These are phyloP conservation scores for Nematostella vectensis DNA, from an alignment of 92 coral and sea anemone genomes.

Conservation along the genomic window DNA sequence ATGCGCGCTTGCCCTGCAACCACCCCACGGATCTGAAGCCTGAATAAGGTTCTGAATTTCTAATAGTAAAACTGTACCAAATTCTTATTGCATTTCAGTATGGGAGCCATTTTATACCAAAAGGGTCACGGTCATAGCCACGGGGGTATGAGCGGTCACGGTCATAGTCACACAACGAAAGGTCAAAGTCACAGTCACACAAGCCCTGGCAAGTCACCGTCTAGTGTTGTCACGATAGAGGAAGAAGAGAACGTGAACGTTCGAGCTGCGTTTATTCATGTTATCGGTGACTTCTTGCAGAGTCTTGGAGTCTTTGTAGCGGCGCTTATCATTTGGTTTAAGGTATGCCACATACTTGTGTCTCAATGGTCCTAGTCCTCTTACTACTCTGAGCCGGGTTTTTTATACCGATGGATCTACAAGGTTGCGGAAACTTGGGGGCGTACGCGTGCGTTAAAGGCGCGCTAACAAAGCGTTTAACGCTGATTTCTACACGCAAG, in stretches of 20 bases:
- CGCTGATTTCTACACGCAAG: too few species aligned
- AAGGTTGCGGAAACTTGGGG: too few species aligned
- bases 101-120: slow-evolving; percentile 75
- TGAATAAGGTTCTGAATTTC: too few species aligned
- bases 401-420: too few species aligned
- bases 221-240: slow-evolving; percentile 55
- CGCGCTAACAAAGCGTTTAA: too few species aligned
- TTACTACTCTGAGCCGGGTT: too few species aligned
- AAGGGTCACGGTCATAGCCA: slow-evolving; percentile 74
- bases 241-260: slow-evolving; percentile 92
- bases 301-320: slow-evolving; percentile 91
- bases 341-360: slow-evolving; percentile 35
- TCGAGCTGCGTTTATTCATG: slow-evolving; percentile 92
- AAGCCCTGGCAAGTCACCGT: slow-evolving; percentile 29
- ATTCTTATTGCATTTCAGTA: slow-evolving; percentile 32
- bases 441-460: too few species aligned
- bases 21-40: too few species aligned
- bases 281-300: slow-evolving; percentile 90
- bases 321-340: slow-evolving; percentile 81
- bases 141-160: slow-evolving; percentile 44
- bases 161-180: slow-evolving; percentile 14
- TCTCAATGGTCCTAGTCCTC: too few species aligned
- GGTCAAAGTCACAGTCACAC: slow-evolving; percentile 13
- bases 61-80: too few species aligned
- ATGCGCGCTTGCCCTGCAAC: too few species aligned